phyloP scores from a whole-genome alignment of 2,113 vertebrate genomes.

The Montifringilla adamsi region DNA sequence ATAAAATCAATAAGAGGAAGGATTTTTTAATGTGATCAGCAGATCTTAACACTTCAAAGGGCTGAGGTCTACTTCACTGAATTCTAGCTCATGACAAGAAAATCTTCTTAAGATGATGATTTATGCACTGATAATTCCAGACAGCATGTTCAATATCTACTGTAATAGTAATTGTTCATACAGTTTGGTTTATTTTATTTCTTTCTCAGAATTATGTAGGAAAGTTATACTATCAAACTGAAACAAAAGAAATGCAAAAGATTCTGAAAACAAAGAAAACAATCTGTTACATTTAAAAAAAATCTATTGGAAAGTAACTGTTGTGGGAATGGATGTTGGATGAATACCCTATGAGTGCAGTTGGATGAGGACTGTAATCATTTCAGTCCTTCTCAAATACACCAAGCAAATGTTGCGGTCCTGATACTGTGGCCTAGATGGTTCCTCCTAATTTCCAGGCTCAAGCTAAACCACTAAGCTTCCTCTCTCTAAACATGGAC shows the following conservation, averaged over 20 bases:
- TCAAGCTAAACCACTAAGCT: neutral
- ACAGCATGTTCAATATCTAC: neutral
- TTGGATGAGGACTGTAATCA: neutral
- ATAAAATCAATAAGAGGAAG: neutral
- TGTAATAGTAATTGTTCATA: neutral
- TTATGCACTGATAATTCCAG: neutral
- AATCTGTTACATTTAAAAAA: neutral
- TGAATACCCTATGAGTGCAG: neutral
- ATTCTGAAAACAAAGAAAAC: neutral
- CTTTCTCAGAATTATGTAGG: neutral
- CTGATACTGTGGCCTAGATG: neutral
- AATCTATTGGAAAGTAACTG: neutral
- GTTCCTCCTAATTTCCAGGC: neutral
- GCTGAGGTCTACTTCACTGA: neutral
- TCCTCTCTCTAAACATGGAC: neutral
- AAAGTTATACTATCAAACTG: neutral
- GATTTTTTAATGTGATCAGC: neutral
- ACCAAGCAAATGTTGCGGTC: neutral
- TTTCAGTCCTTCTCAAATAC: neutral
- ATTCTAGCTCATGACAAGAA: neutral
- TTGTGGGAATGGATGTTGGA: neutral
- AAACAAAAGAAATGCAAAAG: neutral
- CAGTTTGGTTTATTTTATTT: neutral
- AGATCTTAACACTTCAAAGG: neutral
- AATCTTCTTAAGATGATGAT: neutral